phyloP scores from a whole-genome alignment of 2,888 invertebrate species.

The Oxyteleia sp. region DNA sequence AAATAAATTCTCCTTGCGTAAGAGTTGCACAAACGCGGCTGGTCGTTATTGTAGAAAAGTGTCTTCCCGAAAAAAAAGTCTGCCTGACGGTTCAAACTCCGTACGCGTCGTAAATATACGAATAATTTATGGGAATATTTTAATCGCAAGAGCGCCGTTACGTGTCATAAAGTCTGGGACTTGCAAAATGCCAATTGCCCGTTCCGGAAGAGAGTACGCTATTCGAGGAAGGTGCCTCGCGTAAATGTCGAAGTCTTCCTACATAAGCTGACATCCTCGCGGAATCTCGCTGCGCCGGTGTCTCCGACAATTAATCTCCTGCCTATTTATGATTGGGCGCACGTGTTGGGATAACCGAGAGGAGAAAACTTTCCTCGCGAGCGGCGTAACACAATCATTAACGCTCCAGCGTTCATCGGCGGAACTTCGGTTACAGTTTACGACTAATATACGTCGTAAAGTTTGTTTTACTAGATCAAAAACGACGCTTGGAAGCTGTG shows the following conservation, averaged over 20 bases:
- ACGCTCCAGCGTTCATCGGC: conserved; percentile 1
- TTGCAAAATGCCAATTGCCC: conserved; percentile 59
- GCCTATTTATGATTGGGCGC: conserved; percentile 35
- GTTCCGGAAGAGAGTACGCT: conserved; percentile 58
- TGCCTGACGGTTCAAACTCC: conserved; percentile 22
- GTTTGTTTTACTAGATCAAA: conserved; percentile 40
- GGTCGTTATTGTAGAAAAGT: conserved; percentile 26
- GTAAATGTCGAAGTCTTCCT: conserved; percentile 58
- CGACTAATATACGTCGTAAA: conserved; percentile 30
- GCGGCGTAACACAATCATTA: conserved; percentile 10
- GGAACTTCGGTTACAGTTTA: conserved; percentile 12
- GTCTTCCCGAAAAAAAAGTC: conserved; percentile 7
- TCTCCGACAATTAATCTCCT: conserved; percentile 45
- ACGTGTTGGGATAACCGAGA: conserved; percentile 13
- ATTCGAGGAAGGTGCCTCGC: conserved; percentile 36
- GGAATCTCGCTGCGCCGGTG: conserved; percentile 9
- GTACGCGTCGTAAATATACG: conserved; percentile 23
- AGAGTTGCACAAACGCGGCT: conserved; percentile 21
- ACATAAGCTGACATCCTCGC: conserved; percentile 33
- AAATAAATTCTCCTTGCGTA: conserved; percentile 12
- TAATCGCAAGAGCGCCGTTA: conserved; percentile 43
- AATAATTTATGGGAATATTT: conserved; percentile 64
- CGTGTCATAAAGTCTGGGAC: conserved; percentile 53
- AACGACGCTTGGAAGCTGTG: neutral
- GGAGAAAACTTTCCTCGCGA: conserved; percentile 48